Evolutionary conservation across 2,113 vertebrate species (phyloP).

Genomic region (Shinisaurus crocodilurus): DNA sequence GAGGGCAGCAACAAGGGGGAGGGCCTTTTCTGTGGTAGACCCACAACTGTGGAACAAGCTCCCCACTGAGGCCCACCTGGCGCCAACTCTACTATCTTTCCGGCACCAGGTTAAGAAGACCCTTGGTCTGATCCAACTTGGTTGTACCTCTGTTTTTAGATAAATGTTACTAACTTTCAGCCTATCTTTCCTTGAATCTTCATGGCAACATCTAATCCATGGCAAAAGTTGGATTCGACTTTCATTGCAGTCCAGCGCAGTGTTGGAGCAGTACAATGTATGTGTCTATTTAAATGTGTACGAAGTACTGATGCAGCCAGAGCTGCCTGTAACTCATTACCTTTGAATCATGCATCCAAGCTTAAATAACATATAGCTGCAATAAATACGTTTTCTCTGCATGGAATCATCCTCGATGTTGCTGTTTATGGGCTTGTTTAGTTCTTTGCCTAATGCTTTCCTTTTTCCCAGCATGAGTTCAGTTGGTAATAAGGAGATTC

Average conservation of each 20-base stretch:
- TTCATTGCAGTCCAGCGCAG: background rate
- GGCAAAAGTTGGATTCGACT: background rate
- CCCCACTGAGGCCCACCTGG: too few species aligned
- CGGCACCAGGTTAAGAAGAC: too few species aligned
- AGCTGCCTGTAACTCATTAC: background rate
- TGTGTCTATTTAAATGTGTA: background rate
- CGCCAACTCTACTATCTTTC: too few species aligned
- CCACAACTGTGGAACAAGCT: too few species aligned
- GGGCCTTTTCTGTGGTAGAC: too few species aligned
- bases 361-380: constrained; percentile 9
- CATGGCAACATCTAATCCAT: background rate
- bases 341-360: background rate
- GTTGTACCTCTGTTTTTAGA: too few species aligned
- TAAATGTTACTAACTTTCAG: background rate
- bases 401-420: background rate
- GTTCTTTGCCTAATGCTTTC: background rate
- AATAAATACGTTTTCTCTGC: background rate
- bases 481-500: constrained; percentile 22
- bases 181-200: background rate
- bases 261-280: background rate
- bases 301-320: background rate
- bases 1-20: too few species aligned
- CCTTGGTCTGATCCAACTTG: too few species aligned
- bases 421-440: background rate
- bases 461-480: background rate